Percentiles rank a stretch among this genome's conserved stretches.
Conservation (phyloP, 2,797 vertebrate species). For the Austrolebias charrua region DNA sequence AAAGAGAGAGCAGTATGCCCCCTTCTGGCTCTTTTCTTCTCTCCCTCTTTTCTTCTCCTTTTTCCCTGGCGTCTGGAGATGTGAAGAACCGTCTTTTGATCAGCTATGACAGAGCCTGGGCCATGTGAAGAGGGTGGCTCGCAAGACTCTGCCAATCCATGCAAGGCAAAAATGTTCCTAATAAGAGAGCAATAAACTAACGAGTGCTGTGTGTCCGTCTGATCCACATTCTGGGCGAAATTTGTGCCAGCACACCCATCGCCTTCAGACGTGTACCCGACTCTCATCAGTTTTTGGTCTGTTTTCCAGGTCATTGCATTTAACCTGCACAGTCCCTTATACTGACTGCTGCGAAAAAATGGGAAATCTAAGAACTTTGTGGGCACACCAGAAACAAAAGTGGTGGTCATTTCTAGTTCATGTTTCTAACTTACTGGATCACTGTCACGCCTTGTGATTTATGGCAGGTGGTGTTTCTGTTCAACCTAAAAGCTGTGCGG, state of each 20-base stretch:
- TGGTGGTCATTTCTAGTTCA: constrained; percentile 36
- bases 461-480: constrained; percentile 13
- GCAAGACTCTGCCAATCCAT: constrained; percentile 75
- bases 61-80: constrained; percentile 78
- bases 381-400: constrained; percentile 40
- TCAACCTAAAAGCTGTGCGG: constrained; percentile 4
- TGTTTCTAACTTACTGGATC: constrained; percentile 40
- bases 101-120: constrained; percentile 79
- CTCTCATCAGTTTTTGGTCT: constrained; percentile 62
- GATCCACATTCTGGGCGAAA: constrained; percentile 66
- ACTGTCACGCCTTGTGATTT: constrained; percentile 16
- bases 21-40: constrained; percentile 92
- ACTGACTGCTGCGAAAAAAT: constrained; percentile 37
- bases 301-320: constrained; percentile 68
- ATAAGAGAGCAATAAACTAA: constrained; percentile 83
- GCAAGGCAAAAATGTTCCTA: constrained; percentile 78
- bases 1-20: constrained; percentile 90
- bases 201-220: constrained; percentile 70
- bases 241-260: constrained; percentile 73
- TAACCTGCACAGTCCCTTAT: constrained; percentile 71
- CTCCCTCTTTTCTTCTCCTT: constrained; percentile 76
- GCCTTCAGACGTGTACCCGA: constrained; percentile 68
- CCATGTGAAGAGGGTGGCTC: constrained; percentile 77
- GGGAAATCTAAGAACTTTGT: constrained; percentile 32
- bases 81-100: constrained; percentile 85